phyloP scores from a whole-genome alignment of 2,113 vertebrate species.

The Salminus brasiliensis region DNA sequence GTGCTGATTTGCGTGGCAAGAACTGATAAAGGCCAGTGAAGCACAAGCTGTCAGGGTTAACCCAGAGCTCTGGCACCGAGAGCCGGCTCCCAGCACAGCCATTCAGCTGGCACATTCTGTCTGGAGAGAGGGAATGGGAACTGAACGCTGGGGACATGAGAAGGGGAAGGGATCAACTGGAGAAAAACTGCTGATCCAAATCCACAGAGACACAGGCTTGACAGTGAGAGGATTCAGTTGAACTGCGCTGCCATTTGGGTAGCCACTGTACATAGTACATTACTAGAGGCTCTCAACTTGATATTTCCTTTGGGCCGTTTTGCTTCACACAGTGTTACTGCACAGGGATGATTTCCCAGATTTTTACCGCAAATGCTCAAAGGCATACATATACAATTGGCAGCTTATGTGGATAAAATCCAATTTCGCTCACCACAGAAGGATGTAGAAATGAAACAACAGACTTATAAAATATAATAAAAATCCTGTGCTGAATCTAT shows the following conservation, averaged over 20 bases:
- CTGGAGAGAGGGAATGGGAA: constrained; percentile 69
- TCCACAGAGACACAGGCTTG: constrained; percentile 67
- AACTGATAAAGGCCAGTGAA: constrained; percentile 67
- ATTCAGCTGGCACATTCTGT: constrained; percentile 70
- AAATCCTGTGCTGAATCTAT: constrained; percentile 8
- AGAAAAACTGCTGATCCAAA: constrained; percentile 73
- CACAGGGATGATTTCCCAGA: neutral
- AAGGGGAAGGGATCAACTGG: constrained; percentile 72
- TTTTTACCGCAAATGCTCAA: neutral
- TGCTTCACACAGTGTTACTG: constrained; percentile 11
- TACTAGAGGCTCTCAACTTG: constrained; percentile 14
- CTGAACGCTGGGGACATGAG: constrained; percentile 61
- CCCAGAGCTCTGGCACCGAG: constrained; percentile 66
- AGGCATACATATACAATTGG: neutral
- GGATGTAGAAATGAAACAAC: neutral
- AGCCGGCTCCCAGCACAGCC: constrained; percentile 68
- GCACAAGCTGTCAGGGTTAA: constrained; percentile 68
- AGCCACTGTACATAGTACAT: neutral
- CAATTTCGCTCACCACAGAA: neutral
- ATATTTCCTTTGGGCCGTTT: constrained; percentile 41
- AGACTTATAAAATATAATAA: constrained; percentile 12
- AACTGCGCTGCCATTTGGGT: constrained; percentile 39
- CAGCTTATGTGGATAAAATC: neutral
- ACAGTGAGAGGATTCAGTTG: constrained; percentile 64
- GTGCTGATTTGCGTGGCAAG: neutral